A percentile compares a stretch with the other conserved stretches of the same genome.
Conservation (phyloP, 2,888 invertebrate genomes). For the Nezara viridula region DNA sequence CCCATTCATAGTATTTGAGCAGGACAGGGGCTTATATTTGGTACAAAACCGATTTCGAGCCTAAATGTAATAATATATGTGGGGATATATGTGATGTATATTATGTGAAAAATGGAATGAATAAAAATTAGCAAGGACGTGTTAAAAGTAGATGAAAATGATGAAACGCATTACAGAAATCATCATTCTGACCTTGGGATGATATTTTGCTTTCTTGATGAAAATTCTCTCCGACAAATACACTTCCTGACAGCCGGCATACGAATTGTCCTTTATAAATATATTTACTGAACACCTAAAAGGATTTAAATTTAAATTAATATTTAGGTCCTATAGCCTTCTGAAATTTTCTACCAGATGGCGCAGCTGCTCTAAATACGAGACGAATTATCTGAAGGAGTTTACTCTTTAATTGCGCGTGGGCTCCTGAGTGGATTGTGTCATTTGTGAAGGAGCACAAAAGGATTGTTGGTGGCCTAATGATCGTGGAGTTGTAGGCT, state of each 20-base stretch:
- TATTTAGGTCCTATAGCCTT: background rate
- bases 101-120: no score
- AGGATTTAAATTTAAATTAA: constrained; percentile 1
- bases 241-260: background rate
- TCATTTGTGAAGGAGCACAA: background rate
- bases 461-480: background rate
- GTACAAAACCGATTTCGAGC: no score
- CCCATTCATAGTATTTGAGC: no score
- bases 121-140: no score
- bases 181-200: background rate
- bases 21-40: no score
- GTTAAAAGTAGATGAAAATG: no score
- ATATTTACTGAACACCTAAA: background rate
- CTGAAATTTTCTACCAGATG: background rate
- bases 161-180: no score
- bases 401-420: background rate
- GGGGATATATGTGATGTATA: no score
- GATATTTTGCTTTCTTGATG: background rate
- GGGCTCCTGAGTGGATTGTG: background rate
- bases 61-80: no score
- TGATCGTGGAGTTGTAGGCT: background rate
- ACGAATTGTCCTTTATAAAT: background rate
- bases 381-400: background rate
- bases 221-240: background rate
- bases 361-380: background rate